These are phyloP conservation scores for Drosophila nigritarsus DNA, from an alignment of 2,888 invertebrate species.

Conservation along the genomic window DNA sequence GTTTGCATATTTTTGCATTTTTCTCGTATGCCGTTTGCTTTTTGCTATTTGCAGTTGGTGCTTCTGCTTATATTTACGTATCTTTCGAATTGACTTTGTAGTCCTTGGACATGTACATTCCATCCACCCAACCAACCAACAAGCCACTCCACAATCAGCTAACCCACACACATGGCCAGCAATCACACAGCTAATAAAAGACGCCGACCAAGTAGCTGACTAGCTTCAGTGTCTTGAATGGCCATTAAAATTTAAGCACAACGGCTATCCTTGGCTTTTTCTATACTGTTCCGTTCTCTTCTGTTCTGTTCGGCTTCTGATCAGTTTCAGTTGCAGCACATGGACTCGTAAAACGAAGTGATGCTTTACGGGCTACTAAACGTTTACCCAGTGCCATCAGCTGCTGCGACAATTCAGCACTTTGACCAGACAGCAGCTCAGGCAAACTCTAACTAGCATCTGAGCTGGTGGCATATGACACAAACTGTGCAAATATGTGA, in stretches of 20 bases:
- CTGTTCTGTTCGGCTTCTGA: conserved; percentile 2
- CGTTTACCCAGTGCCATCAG: conserved; percentile 56
- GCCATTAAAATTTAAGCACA: conserved; percentile 78
- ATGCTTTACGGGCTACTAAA: conserved; percentile 61
- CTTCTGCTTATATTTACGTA: conserved; percentile 43
- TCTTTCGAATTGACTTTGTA: conserved; percentile 68
- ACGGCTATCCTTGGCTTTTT: conserved; percentile 25
- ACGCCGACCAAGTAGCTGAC: conserved; percentile 51
- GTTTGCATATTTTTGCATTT: conserved; percentile 80
- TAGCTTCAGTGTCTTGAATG: conserved; percentile 58
- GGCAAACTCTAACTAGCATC: not conserved
- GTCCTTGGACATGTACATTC: conserved; percentile 48
- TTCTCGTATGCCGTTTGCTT: conserved; percentile 38
- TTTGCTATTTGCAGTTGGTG: conserved; percentile 21
- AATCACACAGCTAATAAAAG: conserved; percentile 80
- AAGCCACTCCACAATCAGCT: conserved; percentile 5
- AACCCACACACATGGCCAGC: conserved; percentile 36
- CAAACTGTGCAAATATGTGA: conserved; percentile 65
- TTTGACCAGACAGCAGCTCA: conserved; percentile 36
- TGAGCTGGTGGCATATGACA: conserved; percentile 34
- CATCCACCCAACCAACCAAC: conserved; percentile 6
- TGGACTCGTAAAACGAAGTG: conserved; percentile 49
- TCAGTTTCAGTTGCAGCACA: conserved; percentile 19
- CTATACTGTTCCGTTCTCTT: not conserved
- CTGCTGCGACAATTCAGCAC: conserved; percentile 38